These are phyloP conservation scores for Aculops lycopersici DNA, from an alignment of 1,140 invertebrate genomes.

Conservation along the genomic window DNA sequence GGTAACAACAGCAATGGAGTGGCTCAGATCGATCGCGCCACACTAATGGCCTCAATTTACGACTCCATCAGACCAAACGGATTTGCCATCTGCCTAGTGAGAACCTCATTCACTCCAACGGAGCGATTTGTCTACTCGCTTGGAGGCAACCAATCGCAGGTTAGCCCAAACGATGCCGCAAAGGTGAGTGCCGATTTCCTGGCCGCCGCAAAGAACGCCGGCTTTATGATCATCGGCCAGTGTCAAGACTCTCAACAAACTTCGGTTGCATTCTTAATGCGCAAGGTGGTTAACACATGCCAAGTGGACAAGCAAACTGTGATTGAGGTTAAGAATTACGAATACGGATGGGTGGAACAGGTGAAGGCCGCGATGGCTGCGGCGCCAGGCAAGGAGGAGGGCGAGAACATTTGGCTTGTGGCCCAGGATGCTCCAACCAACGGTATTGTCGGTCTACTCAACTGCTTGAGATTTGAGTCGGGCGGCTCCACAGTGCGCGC, in stretches of 20 bases:
- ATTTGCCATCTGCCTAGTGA: conserved; percentile 41
- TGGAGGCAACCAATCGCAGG: conserved; percentile 15
- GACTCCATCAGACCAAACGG: conserved; percentile 31
- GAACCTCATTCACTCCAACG: conserved; percentile 18
- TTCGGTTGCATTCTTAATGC: conserved; percentile 4
- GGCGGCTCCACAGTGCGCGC: conserved; percentile 36
- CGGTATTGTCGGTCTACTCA: conserved; percentile 54
- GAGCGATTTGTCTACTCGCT: conserved; percentile 12
- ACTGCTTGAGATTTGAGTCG: conserved; percentile 50
- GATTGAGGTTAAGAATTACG: conserved; percentile 16
- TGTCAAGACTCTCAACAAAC: conserved; percentile 3
- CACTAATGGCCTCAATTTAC: conserved; percentile 13
- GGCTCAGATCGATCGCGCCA: conserved; percentile 14
- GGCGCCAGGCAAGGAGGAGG: conserved; percentile 15
- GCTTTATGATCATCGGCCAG: conserved; percentile 12
- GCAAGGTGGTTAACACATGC: conserved; percentile 7
- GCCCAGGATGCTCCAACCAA: conserved; percentile 20
- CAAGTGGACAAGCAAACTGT: conserved; percentile 12
- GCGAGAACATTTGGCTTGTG: conserved; percentile 30
- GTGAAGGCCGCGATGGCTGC: conserved; percentile 16
- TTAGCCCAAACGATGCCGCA: too few relatives aligned
- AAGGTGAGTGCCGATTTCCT: conserved; percentile 4
- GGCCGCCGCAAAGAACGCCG: conserved; percentile 1
- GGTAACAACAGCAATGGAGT: conserved; percentile 11
- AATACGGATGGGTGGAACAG: conserved; percentile 36